Evolutionary conservation across 2,113 vertebrate genomes (phyloP).

Genomic region (Harpagus bidentatus): DNA sequence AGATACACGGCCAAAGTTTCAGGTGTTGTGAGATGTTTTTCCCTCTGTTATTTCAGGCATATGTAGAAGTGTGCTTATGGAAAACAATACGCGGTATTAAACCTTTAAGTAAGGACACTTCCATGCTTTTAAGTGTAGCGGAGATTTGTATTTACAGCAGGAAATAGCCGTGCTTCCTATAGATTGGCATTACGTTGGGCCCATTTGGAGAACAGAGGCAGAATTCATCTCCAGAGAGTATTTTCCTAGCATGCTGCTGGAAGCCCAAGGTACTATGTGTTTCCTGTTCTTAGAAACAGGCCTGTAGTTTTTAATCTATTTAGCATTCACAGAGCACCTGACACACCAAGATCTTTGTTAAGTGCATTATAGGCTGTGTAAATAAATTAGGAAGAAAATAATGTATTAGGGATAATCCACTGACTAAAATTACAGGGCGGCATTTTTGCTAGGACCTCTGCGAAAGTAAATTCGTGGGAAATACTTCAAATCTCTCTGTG

Average conservation of each 20-base stretch:
- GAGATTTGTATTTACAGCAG: neutral
- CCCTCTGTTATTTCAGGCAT: neutral
- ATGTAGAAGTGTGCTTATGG: neutral
- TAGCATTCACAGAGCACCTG: neutral
- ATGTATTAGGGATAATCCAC: neutral
- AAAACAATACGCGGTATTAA: neutral
- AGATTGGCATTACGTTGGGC: neutral
- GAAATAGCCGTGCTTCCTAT: neutral
- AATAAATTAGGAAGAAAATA: constrained; percentile 11
- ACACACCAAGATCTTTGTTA: neutral
- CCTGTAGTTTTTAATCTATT: neutral
- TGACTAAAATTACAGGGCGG: neutral
- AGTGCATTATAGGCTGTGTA: neutral
- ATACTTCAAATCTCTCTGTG: neutral
- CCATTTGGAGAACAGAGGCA: neutral
- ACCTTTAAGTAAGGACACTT: neutral
- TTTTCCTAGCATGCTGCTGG: neutral
- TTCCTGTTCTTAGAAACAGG: neutral
- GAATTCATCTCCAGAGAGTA: neutral
- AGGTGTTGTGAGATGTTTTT: neutral
- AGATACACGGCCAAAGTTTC: neutral
- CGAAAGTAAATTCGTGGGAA: neutral
- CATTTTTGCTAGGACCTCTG: neutral
- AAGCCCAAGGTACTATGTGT: neutral
- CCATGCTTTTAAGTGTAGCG: neutral